Evolutionary conservation across 2,113 vertebrate species (phyloP).

Genomic region (Phyllopteryx taeniolatus): DNA sequence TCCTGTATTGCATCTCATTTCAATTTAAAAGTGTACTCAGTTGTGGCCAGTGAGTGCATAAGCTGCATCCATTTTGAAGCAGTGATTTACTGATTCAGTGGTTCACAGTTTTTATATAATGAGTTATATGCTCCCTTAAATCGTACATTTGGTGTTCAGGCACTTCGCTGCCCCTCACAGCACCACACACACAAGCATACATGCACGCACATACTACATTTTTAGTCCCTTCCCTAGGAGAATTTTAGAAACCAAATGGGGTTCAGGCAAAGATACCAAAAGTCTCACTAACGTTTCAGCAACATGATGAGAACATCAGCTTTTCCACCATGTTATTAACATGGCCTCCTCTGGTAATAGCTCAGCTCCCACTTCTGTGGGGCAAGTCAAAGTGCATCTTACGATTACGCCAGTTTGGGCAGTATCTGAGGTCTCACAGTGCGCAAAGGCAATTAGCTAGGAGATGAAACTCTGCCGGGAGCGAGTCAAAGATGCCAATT

Average conservation of each 20-base stretch:
- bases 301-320: conserved; percentile 3
- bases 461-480: conserved; percentile 26
- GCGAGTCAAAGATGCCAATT: conserved; percentile 43
- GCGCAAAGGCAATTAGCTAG: conserved; percentile 27
- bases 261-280: conserved; percentile 24
- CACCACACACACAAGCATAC: background rate
- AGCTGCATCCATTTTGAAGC: background rate
- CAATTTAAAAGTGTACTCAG: background rate
- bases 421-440: background rate
- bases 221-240: conserved; percentile 8
- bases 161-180: background rate
- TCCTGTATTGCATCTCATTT: background rate
- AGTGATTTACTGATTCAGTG: background rate
- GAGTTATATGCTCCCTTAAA: background rate
- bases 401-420: conserved; percentile 19
- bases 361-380: conserved; percentile 8
- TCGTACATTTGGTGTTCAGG: background rate
- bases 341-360: conserved; percentile 1
- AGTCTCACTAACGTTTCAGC: conserved; percentile 5
- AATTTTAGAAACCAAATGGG: conserved; percentile 3
- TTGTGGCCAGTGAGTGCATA: background rate
- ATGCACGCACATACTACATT: conserved; percentile 1
- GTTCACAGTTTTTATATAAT: background rate
- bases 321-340: conserved; percentile 15
- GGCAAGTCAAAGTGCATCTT: conserved; percentile 7